phyloP scores from a whole-genome alignment of 2,113 vertebrate species.

The Opisthocomus hoazin region DNA sequence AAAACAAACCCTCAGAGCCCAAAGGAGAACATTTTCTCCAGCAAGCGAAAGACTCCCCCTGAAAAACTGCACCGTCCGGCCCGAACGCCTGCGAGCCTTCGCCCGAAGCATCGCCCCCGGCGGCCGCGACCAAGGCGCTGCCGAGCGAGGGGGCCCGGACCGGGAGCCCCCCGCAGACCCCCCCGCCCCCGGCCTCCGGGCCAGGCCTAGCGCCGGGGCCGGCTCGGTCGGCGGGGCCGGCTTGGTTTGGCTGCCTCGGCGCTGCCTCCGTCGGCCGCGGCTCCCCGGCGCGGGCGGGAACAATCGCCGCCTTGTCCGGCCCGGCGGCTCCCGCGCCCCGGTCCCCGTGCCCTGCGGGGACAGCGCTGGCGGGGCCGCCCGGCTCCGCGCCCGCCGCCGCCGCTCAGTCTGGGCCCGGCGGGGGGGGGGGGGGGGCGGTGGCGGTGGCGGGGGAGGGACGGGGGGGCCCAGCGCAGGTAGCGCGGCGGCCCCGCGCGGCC shows the following conservation, averaged over 20 bases:
- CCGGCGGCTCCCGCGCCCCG: neutral
- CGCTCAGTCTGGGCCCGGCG: neutral
- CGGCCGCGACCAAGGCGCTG: neutral
- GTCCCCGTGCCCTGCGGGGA: neutral
- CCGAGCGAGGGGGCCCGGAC: neutral
- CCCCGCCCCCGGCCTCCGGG: neutral
- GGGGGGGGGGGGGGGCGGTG: neutral
- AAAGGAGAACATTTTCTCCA: neutral
- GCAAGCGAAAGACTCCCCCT: conserved; percentile 26
- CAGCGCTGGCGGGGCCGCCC: neutral
- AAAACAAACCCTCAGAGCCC: neutral
- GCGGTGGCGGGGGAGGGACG: neutral
- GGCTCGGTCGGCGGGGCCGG: neutral
- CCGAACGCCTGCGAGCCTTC: conserved; percentile 3
- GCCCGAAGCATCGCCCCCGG: neutral
- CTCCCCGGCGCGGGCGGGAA: neutral
- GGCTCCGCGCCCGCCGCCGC: neutral
- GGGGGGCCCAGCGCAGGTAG: neutral
- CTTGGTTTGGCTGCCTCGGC: neutral
- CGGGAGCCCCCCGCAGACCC: neutral
- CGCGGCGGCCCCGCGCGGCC: neutral
- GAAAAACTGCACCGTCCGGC: conserved; percentile 39
- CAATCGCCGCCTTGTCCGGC: neutral
- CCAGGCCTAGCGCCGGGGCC: neutral
- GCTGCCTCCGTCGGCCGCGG: neutral